These are phyloP conservation scores for Fistularia tabacaria DNA, from an alignment of 2,797 vertebrate genomes.

Conservation along the genomic window DNA sequence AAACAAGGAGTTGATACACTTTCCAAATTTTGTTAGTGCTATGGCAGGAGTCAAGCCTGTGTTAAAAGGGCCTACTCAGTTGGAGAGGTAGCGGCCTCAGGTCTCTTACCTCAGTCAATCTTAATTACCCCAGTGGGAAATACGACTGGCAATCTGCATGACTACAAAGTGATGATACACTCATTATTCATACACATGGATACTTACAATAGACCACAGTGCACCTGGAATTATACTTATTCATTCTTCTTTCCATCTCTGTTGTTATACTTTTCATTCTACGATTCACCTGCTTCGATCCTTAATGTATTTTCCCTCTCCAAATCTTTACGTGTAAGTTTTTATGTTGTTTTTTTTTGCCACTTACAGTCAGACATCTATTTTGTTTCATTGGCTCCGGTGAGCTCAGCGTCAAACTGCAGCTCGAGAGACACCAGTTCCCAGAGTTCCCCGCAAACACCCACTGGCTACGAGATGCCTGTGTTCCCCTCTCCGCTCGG, in stretches of 20 bases:
- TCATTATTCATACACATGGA: constrained; percentile 40
- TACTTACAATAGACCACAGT: constrained; percentile 29
- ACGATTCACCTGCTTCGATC: constrained; percentile 3
- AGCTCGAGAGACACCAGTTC: constrained; percentile 88
- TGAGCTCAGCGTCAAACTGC: constrained; percentile 83
- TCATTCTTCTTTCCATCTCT: not conserved
- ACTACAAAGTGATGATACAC: constrained; percentile 42
- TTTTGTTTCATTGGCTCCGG: constrained; percentile 86
- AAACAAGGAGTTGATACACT: too few species aligned
- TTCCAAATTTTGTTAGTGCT: not conserved
- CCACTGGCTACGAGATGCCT: constrained; percentile 83
- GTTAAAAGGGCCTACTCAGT: constrained; percentile 7
- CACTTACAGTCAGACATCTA: constrained; percentile 93
- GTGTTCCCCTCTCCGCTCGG: constrained; percentile 83
- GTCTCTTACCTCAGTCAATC: constrained; percentile 49
- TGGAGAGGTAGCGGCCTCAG: constrained; percentile 46
- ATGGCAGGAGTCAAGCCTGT: constrained; percentile 1
- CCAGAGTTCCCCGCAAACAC: constrained; percentile 90
- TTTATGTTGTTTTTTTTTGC: constrained; percentile 42
- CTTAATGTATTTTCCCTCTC: not conserved
- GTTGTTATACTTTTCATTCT: not conserved
- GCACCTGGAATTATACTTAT: constrained; percentile 15
- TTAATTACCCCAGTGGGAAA: constrained; percentile 55
- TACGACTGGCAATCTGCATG: constrained; percentile 39
- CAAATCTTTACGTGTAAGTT: constrained; percentile 2